Evolutionary conservation across 2,888 invertebrate genomes (phyloP), one percentile per base, ranked within the genome.

Genomic region (Schrankia costaestrigalis): DNA sequence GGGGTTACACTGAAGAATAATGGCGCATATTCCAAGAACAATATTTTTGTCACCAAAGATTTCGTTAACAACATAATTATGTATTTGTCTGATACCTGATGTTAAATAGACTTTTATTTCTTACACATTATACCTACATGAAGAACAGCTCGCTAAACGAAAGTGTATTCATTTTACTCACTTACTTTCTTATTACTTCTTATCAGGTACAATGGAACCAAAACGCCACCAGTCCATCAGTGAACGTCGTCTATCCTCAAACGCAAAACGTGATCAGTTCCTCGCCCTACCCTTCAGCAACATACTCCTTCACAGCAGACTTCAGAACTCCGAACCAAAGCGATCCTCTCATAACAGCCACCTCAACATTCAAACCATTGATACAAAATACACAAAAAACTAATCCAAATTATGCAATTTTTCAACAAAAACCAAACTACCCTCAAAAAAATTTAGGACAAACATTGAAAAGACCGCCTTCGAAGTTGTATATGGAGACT

Each of bases 221-320:
- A 42, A 92, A 92, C 58, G 78, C 87, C 8, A 63, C 90, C 11
- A 66, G 90, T 0, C 90, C 92, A 0, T 90, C 91, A 0, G 90
- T 91, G 2, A 91, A 91, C 74, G 91, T 91, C 12, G 89, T 91
- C 13, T 92, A 90, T 71, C 92, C 91, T 26, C 92, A 90, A 56
- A 84, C 89, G 17, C 89, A 88, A 43, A 90, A 90, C 54, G 80
- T 93, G 21, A 81, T 93, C 33, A 93, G 91, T 61, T 93, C 93
- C 0, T 88, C 90, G 12, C 76, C 90, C 29, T 93, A 93, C 63
- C 89, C 91, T 0, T 92, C 93, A 24, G 91, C 94, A 15, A 94
- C 94, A 0, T 95, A 95, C 63, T 94, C 94, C 25, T 94, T 95
- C 74, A 95, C 95, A 1, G 94, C 95, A 0, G 95, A 95, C 74